phyloP scores from a whole-genome alignment of 1,140 invertebrate species.

The Bombus polaris region DNA sequence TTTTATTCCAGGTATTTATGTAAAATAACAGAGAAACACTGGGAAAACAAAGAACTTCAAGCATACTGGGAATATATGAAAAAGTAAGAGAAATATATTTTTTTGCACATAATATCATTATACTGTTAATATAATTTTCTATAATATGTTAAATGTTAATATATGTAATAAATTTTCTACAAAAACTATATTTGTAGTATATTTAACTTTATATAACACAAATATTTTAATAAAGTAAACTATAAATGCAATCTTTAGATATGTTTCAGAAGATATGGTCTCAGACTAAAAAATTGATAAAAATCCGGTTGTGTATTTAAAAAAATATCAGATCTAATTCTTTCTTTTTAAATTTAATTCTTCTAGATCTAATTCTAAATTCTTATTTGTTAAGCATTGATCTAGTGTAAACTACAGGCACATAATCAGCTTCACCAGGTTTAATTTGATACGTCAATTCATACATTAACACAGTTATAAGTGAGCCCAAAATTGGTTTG shows the following conservation, averaged over 20 bases:
- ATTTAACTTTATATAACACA: conserved; percentile 9
- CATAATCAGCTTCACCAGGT: conserved; percentile 69
- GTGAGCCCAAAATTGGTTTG: conserved; percentile 79
- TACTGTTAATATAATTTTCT: background rate
- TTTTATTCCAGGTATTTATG: conserved; percentile 77
- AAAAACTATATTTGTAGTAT: conserved; percentile 1
- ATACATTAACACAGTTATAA: conserved; percentile 81
- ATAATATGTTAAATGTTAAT: background rate
- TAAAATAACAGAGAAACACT: conserved; percentile 77
- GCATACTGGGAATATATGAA: conserved; percentile 65
- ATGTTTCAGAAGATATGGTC: background rate
- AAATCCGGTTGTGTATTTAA: background rate
- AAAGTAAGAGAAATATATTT: conserved; percentile 50
- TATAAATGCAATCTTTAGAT: conserved; percentile 1
- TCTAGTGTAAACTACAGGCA: conserved; percentile 16
- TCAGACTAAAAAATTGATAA: background rate
- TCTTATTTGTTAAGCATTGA: conserved; percentile 38
- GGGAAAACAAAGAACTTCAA: conserved; percentile 83
- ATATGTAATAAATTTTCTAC: conserved; percentile 18
- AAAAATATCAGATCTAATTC: background rate
- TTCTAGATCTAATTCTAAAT: no score
- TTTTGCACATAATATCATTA: background rate
- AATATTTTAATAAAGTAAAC: conserved; percentile 2
- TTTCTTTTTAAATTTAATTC: no score
- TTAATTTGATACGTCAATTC: conserved; percentile 79